Evolutionary conservation across 2,113 vertebrate species (phyloP), one percentile per base, ranked within the genome.

Genomic region (Grammomys surdaster): DNA sequence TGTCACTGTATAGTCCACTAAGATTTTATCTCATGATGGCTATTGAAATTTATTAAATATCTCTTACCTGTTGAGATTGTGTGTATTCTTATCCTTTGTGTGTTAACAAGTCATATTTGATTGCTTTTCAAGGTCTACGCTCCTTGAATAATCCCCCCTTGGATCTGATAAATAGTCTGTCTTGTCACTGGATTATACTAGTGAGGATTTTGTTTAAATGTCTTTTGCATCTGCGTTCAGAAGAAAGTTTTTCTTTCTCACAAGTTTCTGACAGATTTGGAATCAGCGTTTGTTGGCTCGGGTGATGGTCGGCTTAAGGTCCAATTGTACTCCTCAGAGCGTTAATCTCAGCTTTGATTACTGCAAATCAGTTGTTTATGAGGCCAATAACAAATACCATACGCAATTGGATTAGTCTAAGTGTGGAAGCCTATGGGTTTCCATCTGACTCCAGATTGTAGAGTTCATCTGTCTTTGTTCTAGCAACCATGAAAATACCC

Each of bases 381-480:
- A 80, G 72, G 54, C 48, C 89, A 86, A 86, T 73, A 90, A 43
- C 72, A 90, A 89, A 63, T 60, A 78, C 33, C 92, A 70, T 40
- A 19, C 28, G 33, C 19, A 28, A 28, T 36, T 78, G 14, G 54
- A 86, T 43, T 86, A 54, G 43, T 70, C 8, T 70, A 48, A 43
- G 28, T 78, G 26, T 43, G 46, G 80, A 86, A 86, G 36, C 6
- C 72, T 36, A 16, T 72, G 54, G 63, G 63, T 72, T 9, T 86
- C 88, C 11, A 8, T 51, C 72, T 51, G 40, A 70, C 77, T 93
- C 72, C 72, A 72, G 60, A 95, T 11, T 72, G 75, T 43, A 58
- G 65, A 72, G 33, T 90, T 90, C 86, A 86, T 91, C n/a, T 93
- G 31, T 82, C 40, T 93, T 92, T 78, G 8, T 56, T 80, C 87